phyloP scores from a whole-genome alignment of 2,113 vertebrate species.

The Lethenteron camtschaticum region DNA sequence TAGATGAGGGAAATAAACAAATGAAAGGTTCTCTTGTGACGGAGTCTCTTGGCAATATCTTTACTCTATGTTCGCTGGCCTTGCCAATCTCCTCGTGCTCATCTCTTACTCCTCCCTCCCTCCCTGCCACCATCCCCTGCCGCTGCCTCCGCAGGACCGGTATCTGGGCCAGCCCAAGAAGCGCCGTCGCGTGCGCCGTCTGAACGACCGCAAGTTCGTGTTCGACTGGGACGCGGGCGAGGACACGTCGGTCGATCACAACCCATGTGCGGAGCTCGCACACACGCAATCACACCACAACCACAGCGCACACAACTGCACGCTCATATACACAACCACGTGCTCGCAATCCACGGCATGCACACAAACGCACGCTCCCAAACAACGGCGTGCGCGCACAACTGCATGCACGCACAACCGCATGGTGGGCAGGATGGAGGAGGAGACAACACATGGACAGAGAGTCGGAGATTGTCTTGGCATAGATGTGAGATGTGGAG shows the following conservation, averaged over 20 bases:
- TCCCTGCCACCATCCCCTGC: no score
- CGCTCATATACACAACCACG: background rate
- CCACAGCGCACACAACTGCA: background rate
- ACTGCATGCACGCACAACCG: background rate
- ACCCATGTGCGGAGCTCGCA: conserved; percentile 44
- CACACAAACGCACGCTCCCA: background rate
- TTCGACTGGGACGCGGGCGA: conserved; percentile 96
- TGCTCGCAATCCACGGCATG: background rate
- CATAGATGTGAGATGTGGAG: no score
- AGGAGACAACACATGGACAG: no score
- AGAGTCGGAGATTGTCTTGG: no score
- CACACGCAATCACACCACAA: background rate
- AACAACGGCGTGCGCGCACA: background rate
- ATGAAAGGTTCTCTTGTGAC: no score
- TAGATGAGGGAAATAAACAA: no score
- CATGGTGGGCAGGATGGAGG: no score
- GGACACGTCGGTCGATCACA: conserved; percentile 83
- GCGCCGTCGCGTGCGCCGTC: conserved; percentile 60
- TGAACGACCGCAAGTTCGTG: conserved; percentile 93
- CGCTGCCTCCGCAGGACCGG: conserved; percentile 37
- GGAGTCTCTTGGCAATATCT: no score
- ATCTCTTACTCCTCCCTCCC: no score
- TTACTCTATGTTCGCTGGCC: no score
- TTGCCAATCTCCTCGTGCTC: no score
- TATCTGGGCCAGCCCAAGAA: conserved; percentile 86